Percentiles rank a stretch among this genome's conserved stretches.
phyloP scores from a whole-genome alignment of 2,113 vertebrate species.

The Tonatia bakeri region DNA sequence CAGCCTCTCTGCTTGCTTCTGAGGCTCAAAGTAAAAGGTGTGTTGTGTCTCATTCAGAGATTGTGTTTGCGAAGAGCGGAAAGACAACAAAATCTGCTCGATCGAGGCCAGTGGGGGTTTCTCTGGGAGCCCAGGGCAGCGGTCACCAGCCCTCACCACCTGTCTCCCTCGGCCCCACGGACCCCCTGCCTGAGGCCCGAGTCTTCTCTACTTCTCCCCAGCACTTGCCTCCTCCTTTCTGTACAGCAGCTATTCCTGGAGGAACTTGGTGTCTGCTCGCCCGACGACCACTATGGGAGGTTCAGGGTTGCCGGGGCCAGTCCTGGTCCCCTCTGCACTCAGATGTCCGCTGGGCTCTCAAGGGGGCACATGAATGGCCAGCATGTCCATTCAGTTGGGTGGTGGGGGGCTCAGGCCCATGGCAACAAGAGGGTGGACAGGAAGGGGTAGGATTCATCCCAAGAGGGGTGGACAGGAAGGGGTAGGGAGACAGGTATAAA shows the following conservation, averaged over 20 bases:
- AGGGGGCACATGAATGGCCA: background rate
- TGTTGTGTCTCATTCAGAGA: background rate
- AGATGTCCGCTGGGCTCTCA: background rate
- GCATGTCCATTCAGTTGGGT: background rate
- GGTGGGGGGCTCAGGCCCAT: fast-evolving
- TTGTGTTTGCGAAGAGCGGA: no score
- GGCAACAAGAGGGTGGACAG: background rate
- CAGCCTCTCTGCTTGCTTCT: no score
- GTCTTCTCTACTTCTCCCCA: background rate
- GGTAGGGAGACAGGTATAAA: no score
- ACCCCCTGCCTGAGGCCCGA: no score
- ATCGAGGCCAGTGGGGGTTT: background rate
- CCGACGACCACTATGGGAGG: background rate
- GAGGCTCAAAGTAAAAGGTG: background rate
- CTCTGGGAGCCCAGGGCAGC: background rate
- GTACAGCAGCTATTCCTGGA: background rate
- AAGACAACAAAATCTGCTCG: background rate
- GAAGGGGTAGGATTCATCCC: background rate
- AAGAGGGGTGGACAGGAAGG: no score
- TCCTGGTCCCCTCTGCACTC: background rate
- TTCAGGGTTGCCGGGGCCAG: background rate
- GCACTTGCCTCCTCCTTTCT: background rate
- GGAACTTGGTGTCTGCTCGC: background rate
- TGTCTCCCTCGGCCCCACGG: background rate
- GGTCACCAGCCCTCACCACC: background rate